Base-by-base conservation (phyloP, 2,797 vertebrate genomes). In the Sebastes goodei region DNA sequence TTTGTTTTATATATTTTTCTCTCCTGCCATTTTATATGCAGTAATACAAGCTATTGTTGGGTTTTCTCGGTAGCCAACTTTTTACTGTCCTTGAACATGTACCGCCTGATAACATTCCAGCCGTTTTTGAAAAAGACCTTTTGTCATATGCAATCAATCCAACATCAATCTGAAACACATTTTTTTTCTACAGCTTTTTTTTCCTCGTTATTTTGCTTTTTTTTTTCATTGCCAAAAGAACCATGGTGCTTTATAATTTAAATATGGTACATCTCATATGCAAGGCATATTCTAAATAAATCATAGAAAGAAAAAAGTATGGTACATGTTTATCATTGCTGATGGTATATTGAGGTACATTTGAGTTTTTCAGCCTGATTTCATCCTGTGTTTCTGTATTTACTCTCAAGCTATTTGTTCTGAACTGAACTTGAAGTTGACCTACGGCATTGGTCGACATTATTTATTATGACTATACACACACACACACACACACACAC, bases 1-100 rank as follows among this genome's bases (percentile, higher is more conserved):
- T 93, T 94, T 91, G 81, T 88, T 95, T 93, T 93, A 88, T 93
- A 93, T 93, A 90, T 95, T 93, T 96, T 95, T 96, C 96, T 96
- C 96, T 97, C 97, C 97, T 98, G 97, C 97, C 98, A 98, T 98
- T 97, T 97, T 98, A 97, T 99, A 98, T 97, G 97, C 97, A 98
- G 98, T 98, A 97, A 97, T 96, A 96, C 97, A 97, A 98, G 97
- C 97, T 97, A 96, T 97, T 97, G 97, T 98, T 97, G 97, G 97
- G 97, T 97, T 98, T 97, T 96, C 96, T 97, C 93, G 95, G 97
- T 98, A 97, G 97, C 97, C 96, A 97, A 96, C 97, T 97, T 97
- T 94, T 94, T 93, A 94, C 96, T 97, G 96, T 96, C 95, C 95
- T 96, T 96, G 95, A 95, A 95, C 96, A 87, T 96, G 92, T 96